Evolutionary conservation across 2,113 vertebrate genomes (phyloP).

Genomic region (Pelodiscus sinensis): DNA sequence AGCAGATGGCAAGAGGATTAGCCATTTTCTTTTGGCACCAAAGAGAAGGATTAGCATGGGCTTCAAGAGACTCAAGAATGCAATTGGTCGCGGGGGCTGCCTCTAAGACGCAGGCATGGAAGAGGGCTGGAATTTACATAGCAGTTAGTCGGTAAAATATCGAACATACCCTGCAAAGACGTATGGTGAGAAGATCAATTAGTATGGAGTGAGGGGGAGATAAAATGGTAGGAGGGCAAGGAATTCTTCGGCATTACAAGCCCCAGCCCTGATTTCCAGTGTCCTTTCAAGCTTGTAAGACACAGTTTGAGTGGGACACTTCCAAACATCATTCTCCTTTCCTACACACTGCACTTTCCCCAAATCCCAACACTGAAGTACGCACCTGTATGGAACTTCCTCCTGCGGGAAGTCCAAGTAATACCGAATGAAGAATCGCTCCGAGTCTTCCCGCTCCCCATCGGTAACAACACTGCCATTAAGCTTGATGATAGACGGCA

Average conservation of each 20-base stretch:
- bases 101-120: not conserved
- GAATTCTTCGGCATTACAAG: not conserved
- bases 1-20: slow-evolving; percentile 59
- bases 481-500: slow-evolving; percentile 89
- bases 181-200: accelerated
- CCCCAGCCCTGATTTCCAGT: not conserved
- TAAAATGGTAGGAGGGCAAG: not conserved
- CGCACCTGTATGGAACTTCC: slow-evolving; percentile 90
- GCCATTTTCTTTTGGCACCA: not conserved
- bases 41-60: not conserved
- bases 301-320: not conserved
- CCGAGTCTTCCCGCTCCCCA: slow-evolving; percentile 93
- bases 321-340: not conserved
- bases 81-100: not conserved
- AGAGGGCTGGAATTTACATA: not conserved
- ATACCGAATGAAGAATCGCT: slow-evolving; percentile 95
- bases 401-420: slow-evolving; percentile 88
- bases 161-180: accelerated
- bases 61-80: slow-evolving; percentile 11
- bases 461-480: slow-evolving; percentile 90
- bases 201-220: not conserved
- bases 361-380: accelerated
- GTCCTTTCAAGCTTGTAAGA: not conserved
- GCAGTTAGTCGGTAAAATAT: slow-evolving; percentile 11
- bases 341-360: not conserved